Evolutionary conservation across 2,797 vertebrate species (phyloP), one percentile per base, ranked within the genome.

Genomic region (Melanotaenia trifasciata): DNA sequence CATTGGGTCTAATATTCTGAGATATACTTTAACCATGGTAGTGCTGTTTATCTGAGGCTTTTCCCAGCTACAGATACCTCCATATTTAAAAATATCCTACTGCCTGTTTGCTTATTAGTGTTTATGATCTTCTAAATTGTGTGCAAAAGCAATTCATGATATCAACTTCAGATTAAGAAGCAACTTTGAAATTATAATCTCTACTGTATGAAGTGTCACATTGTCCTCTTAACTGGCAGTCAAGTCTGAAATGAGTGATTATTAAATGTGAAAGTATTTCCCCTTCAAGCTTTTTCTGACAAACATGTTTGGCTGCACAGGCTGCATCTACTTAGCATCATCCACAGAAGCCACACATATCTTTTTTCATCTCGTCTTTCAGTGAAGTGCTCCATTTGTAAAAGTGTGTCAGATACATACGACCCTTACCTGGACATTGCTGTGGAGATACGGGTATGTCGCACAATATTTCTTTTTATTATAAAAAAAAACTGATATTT

Each of bases 371-470:
- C 69, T 35, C 80, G 62, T 84, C 63, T 84, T 94, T 36, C 94
- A 99, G 97, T 99, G 84, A 97, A 96, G 87, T 99, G 98, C 87
- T 96, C 94, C 0, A 86, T 96, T 87, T 99, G 98, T 91, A 97
- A 96, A 94, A 96, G 94, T 32, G 96, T 97, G 78, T 99, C 97
- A 0, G 97, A 99, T 84, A 99, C 97, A 0, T 99, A 98, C 0
- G 98, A 99, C 72, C 97, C 97, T 11, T 98, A 95, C 87, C 85
- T 99, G 95, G 98, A 99, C 68, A 92, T 99, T 18, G 95, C 97
- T 0, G 92, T 99, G 85, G 98, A 99, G 91, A 98, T 99, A 33
- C 90, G 95, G 96, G 98, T 99, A 95, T 0, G 74, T 85, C 36
- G 2, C 24, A 36, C 10, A 43, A 2, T 28, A 36, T 20, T 8